Percentiles rank a stretch among this genome's conserved stretches.
Conservation (phyloP, 2,113 vertebrate species). For the Rhabdomys dilectus region DNA sequence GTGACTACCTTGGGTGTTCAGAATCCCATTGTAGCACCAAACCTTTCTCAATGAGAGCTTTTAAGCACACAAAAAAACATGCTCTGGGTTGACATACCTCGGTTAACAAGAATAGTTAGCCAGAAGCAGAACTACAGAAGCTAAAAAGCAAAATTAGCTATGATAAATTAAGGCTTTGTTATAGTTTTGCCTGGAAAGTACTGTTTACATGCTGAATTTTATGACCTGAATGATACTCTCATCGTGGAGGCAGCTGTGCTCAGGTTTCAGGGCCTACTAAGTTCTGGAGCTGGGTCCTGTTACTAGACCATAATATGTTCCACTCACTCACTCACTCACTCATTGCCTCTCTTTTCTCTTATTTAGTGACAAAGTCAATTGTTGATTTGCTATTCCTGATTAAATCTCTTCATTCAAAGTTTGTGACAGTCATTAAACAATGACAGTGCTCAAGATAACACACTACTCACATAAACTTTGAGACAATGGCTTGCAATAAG, state of each 20-base stretch:
- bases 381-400: conserved; percentile 44
- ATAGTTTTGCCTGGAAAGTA: neutral
- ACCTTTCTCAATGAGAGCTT: neutral
- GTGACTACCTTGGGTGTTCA: neutral
- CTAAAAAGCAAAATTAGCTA: neutral
- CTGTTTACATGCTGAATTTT: neutral
- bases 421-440: conserved; percentile 44
- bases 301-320: no score
- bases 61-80: neutral
- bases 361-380: conserved; percentile 40
- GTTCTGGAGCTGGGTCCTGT: neutral
- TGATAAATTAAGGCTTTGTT: neutral
- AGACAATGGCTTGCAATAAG: neutral
- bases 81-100: neutral
- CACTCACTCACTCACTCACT: neutral
- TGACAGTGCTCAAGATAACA: conserved; percentile 12
- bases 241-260: neutral
- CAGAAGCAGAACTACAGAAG: neutral
- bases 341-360: neutral
- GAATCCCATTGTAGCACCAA: neutral
- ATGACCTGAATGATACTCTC: neutral
- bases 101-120: neutral
- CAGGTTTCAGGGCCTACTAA: neutral
- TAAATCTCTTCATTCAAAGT: conserved; percentile 73
- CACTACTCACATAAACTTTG: conserved; percentile 58